Percentiles rank a stretch among this genome's conserved stretches.
phyloP scores from a whole-genome alignment of 2,797 vertebrate species.

The Sebastes hubbsi region DNA sequence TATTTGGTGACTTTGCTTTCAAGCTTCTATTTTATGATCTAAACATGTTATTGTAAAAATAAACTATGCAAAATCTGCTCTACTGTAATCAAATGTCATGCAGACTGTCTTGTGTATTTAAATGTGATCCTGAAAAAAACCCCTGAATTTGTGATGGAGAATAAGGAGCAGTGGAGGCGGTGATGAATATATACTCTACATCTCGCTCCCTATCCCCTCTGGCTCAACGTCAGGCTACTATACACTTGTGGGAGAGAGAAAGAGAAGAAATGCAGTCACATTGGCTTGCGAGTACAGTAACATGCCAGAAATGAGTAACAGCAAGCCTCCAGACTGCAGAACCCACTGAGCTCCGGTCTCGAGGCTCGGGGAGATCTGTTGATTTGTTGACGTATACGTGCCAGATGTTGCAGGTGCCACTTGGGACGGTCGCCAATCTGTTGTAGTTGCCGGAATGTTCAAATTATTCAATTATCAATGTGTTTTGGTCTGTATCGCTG shows the following conservation, averaged over 20 bases:
- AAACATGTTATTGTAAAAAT: not conserved
- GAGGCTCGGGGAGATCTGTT: constrained; percentile 20
- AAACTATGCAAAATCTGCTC: not conserved
- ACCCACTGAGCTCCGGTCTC: constrained; percentile 30
- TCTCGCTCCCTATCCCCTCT: constrained; percentile 4
- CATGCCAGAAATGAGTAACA: constrained; percentile 29
- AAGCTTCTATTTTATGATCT: not conserved
- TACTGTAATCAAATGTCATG: constrained; percentile 18
- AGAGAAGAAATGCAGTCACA: not conserved
- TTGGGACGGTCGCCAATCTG: constrained; percentile 22
- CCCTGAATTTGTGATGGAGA: constrained; percentile 12
- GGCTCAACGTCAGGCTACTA: constrained; percentile 32
- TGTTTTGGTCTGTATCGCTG: not conserved
- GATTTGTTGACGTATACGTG: constrained; percentile 23
- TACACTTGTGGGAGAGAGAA: not conserved
- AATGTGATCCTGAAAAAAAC: constrained; percentile 10
- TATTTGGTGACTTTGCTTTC: not conserved
- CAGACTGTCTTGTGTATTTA: not conserved
- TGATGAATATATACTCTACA: constrained; percentile 39
- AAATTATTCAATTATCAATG: constrained; percentile 11
- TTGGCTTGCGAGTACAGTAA: constrained; percentile 7
- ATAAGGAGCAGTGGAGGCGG: constrained; percentile 32
- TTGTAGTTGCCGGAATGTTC: not conserved
- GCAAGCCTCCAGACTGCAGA: constrained; percentile 20
- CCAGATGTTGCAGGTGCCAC: constrained; percentile 50